Percentiles rank a stretch among this genome's conserved stretches.
These are phyloP conservation scores for Microctonus brassicae DNA, from an alignment of 2,888 invertebrate genomes.

Conservation along the genomic window DNA sequence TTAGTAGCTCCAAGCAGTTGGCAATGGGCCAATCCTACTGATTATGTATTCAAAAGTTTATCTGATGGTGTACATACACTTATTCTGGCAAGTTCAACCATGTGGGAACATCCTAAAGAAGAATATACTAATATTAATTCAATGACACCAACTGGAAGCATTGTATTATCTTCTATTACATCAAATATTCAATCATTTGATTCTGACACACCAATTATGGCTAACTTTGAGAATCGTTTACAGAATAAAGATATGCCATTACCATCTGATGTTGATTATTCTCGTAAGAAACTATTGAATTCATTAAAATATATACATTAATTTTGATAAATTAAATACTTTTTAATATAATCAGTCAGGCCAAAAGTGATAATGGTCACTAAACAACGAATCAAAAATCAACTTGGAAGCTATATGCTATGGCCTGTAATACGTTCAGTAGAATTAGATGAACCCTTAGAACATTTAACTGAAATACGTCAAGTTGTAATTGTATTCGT, in stretches of 20 bases:
- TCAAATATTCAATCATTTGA: constrained; percentile 16
- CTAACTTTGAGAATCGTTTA: not conserved
- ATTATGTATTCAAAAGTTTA: constrained; percentile 73
- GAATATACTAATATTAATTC: constrained; percentile 38
- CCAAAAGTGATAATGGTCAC: constrained; percentile 70
- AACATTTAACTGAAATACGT: constrained; percentile 81
- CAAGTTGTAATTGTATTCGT: constrained; percentile 79
- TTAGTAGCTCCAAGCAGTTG: constrained; percentile 74
- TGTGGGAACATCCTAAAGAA: constrained; percentile 57
- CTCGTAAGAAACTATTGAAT: constrained; percentile 48
- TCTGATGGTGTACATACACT: constrained; percentile 73
- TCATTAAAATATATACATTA: not conserved
- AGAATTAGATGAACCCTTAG: constrained; percentile 78
- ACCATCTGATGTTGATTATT: constrained; percentile 51
- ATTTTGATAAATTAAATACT: not conserved
- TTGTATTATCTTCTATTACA: constrained; percentile 32
- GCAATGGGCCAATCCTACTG: constrained; percentile 74
- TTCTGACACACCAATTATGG: not conserved
- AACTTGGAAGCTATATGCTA: constrained; percentile 73
- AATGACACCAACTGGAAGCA: constrained; percentile 6
- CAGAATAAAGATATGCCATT: not conserved
- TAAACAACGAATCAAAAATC: constrained; percentile 66
- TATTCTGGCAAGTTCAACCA: constrained; percentile 55
- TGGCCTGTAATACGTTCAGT: constrained; percentile 75
- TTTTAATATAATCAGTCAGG: constrained; percentile 63